Evolutionary conservation across 37 sponge, comb jelly and placozoan genomes (phyloP).

Genomic region (Ianthella basta): DNA sequence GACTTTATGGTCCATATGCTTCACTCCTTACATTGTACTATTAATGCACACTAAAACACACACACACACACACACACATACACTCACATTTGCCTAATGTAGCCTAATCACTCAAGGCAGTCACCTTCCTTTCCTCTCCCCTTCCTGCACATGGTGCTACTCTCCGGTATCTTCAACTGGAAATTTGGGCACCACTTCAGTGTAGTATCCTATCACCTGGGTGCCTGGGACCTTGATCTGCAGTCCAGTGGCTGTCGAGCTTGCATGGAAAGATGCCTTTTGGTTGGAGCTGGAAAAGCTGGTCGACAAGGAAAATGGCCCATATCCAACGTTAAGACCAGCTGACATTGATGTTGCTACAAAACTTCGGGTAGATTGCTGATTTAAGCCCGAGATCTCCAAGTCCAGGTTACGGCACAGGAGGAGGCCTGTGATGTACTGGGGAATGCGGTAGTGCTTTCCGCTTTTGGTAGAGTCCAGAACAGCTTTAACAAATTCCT

Average conservation of each 20-base stretch:
- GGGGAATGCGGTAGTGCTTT: constrained; percentile 7
- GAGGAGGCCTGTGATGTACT: constrained; percentile 19
- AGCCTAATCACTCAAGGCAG: no score
- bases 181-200: constrained; percentile 11
- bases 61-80: no score
- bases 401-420: background rate
- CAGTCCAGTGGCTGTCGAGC: constrained; percentile 7
- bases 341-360: constrained; percentile 1
- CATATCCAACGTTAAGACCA: background rate
- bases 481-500: no score
- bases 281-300: constrained; percentile 17
- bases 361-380: background rate
- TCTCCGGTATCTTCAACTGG: background rate
- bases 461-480: no score
- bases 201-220: constrained; percentile 22
- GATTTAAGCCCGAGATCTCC: background rate
- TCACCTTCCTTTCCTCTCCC: no score
- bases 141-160: background rate
- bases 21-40: no score
- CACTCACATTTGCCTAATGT: no score
- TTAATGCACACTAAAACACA: no score
- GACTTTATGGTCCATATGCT: no score
- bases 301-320: constrained; percentile 14
- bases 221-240: constrained; percentile 10
- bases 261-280: constrained; percentile 3